Percentiles rank a stretch among this genome's conserved stretches.
These are phyloP conservation scores for Argopecten irradians DNA, from an alignment of 1,140 invertebrate species.

Conservation along the genomic window DNA sequence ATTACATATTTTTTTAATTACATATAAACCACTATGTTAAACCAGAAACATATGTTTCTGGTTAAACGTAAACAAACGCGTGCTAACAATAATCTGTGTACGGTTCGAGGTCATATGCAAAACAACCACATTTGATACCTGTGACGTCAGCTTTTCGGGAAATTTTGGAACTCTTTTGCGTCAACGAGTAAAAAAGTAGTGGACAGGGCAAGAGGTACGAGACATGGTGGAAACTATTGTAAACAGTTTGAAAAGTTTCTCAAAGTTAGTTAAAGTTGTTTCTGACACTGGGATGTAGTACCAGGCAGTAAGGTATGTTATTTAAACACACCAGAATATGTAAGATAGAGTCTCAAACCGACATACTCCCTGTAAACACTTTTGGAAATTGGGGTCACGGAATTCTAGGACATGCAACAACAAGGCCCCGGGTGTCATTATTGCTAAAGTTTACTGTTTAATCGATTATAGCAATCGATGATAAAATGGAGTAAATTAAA, in stretches of 20 bases:
- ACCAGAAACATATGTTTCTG: too few relatives aligned
- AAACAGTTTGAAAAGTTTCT: neutral
- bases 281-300: neutral
- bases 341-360: neutral
- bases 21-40: too few relatives aligned
- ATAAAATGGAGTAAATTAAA: too few relatives aligned
- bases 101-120: neutral
- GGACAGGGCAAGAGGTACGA: constrained; percentile 12
- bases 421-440: neutral
- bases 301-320: neutral
- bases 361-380: neutral
- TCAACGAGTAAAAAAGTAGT: constrained; percentile 22
- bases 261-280: neutral
- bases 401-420: constrained; percentile 10
- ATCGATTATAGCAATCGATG: neutral
- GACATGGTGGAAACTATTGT: constrained; percentile 9
- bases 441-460: neutral
- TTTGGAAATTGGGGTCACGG: neutral
- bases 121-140: neutral
- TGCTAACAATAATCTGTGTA: too few relatives aligned
- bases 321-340: neutral
- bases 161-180: constrained; percentile 6
- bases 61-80: too few relatives aligned
- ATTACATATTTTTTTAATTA: too few relatives aligned
- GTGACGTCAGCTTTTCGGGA: constrained; percentile 19